Evolutionary conservation across 2,888 invertebrate genomes (phyloP), one percentile per base, ranked within the genome.

Genomic region (Melanchra persicariae): DNA sequence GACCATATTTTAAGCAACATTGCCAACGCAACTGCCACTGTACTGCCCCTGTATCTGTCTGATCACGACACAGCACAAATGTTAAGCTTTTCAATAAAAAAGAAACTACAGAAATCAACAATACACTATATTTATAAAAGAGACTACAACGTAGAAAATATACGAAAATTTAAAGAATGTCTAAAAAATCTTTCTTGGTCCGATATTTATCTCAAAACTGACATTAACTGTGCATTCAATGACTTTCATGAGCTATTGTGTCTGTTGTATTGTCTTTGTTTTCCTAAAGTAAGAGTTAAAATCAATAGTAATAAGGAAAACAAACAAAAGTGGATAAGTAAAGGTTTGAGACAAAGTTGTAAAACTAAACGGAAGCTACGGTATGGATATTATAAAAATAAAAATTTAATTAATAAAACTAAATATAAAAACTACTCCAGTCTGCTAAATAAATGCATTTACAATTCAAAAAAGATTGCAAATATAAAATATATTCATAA

Each of bases 41-140:
- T 66, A 8, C 37, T 70, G 1, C 58, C 52, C 12, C 59, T 59
- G 2, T 4, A 51, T 37, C 52, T 70, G 0, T 59, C 65, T 0
- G 52, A 70, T 43, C 69, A 69, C 10, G 54, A 61, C 2, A 68
- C 54, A 37, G 55, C 68, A 45, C 26, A 51, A 37, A 37, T 37
- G 37, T 37, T 37, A 37, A 37, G 37, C 37, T 12, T 37, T 37
- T 12, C 37, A 37, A 37, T 37, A 1, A 37, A 37, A 37, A 37
- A 37, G 37, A 37, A 37, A 37, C 37, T 12, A 37, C 37, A 12
- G 37, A 37, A 37, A 37, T 37, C 37, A 37, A 37, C 37, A 37
- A 37, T 12, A 37, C 12, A 37, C 37, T 37, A 37, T 37, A 37
- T 37, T 37, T 37, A 37, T 37, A 37, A 37, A 37, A 37, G 37